phyloP scores from a whole-genome alignment of 1,140 invertebrate genomes.

The Drosophila insularis region DNA sequence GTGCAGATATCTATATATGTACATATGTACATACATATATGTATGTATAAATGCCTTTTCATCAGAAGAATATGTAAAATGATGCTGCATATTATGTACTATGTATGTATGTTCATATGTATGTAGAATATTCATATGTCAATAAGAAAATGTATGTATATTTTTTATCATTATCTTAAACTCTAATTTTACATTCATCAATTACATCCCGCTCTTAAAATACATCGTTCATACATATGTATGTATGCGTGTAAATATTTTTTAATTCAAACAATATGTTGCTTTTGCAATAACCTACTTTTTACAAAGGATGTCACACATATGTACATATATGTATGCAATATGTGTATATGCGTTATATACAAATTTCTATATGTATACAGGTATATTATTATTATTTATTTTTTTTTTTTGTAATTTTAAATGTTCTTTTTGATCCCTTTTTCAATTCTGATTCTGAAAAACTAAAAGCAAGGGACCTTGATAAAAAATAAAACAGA shows the following conservation, averaged over 20 bases:
- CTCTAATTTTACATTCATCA: neutral
- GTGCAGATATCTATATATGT: neutral
- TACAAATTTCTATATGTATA: too few relatives aligned
- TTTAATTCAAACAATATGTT: neutral
- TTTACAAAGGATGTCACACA: neutral
- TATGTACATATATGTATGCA: neutral
- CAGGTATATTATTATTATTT: neutral
- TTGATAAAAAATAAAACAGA: too few relatives aligned
- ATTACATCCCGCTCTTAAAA: neutral
- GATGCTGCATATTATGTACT: neutral
- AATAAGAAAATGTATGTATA: slow-evolving; percentile 4
- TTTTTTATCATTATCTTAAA: neutral
- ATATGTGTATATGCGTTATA: too few relatives aligned
- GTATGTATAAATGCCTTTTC: neutral
- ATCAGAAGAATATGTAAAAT: neutral
- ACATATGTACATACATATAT: neutral
- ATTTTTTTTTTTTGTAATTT: neutral
- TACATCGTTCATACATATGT: neutral
- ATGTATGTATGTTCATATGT: neutral
- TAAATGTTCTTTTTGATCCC: neutral
- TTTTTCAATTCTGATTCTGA: too few relatives aligned
- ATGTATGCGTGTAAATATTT: neutral
- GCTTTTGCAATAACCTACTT: slow-evolving; percentile 9
- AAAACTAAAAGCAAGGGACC: too few relatives aligned
- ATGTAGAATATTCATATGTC: neutral